Evolutionary conservation across 1,140 invertebrate species (phyloP), one percentile per base, ranked within the genome.

Genomic region (Drosophila ironensis): DNA sequence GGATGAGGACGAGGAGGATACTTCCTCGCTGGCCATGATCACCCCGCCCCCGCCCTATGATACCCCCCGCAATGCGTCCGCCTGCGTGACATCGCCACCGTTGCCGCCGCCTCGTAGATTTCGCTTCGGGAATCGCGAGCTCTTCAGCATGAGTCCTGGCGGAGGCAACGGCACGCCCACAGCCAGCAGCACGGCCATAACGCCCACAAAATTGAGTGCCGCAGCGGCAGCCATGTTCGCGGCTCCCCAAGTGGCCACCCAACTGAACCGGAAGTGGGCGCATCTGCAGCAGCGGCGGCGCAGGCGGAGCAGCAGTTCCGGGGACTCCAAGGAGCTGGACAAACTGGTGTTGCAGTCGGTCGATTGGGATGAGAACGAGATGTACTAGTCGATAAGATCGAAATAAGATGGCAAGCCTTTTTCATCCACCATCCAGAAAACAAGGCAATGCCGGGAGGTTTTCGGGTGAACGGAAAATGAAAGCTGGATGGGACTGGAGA

Each of bases 321-420:
- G 87, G 4, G 89, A 90, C 59, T 87, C 87, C 33, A 90, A 89
- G 44, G 89, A 90, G 38, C 59, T 90, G 37, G 89, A 90, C 45
- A 89, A 90, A 47, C 69, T 90, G 19, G 88, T 90, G 19, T 48
- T 90, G 33, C 88, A 90, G 64, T 89, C 89, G 1, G 87, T 90
- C 24, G 87, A 90, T 48, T 90, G 89, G 89, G 89, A 90, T 60
- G 89, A 90, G 42, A 90, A 90, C 57, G 89, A 90, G 42, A 90
- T 90, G 59, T 90, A 89, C 64, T 90, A 78, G 30, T 33, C n/a
- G n/a, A n/a, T n/a, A n/a, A n/a, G n/a, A n/a, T n/a, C n/a, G n/a
- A n/a, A n/a, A n/a, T n/a, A n/a, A n/a, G n/a, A n/a, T n/a, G n/a
- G n/a, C n/a, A n/a, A n/a, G n/a, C 24, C 8, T 14, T 25, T 5